Conservation (phyloP, 1,140 invertebrate species). For the Meteorus sp. region DNA sequence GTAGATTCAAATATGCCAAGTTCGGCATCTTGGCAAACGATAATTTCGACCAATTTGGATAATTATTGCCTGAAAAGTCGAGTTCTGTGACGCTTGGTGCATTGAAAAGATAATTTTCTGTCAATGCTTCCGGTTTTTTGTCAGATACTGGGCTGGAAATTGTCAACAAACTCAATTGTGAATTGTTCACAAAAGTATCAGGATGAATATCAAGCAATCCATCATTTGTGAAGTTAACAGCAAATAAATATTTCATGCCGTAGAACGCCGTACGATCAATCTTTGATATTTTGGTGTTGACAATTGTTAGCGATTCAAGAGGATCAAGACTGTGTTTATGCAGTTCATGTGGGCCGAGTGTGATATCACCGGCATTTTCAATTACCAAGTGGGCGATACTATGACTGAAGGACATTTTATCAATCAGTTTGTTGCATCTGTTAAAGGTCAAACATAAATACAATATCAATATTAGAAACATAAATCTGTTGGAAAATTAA, state of each 20-base stretch:
- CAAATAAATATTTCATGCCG: constrained; percentile 65
- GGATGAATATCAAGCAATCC: constrained; percentile 65
- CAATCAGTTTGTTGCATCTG: constrained; percentile 49
- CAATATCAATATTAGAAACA: background rate
- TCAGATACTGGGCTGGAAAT: constrained; percentile 57
- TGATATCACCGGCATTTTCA: constrained; percentile 42
- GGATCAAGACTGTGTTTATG: constrained; percentile 46
- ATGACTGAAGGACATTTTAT: constrained; percentile 45
- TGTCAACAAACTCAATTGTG: constrained; percentile 66
- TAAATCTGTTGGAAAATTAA: constrained; percentile 34
- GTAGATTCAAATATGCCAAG: constrained; percentile 67
- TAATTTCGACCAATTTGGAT: constrained; percentile 62
- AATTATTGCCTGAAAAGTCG: constrained; percentile 67
- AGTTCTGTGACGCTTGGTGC: constrained; percentile 68
- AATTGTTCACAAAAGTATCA: constrained; percentile 68
- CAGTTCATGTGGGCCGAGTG: constrained; percentile 45
- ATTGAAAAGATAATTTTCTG: constrained; percentile 64
- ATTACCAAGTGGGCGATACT: constrained; percentile 47
- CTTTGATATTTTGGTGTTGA: constrained; percentile 46
- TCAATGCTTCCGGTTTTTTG: constrained; percentile 48
- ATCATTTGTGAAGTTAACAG: constrained; percentile 69
- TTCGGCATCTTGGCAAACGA: constrained; percentile 65
- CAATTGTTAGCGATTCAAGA: constrained; percentile 51
- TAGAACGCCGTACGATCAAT: constrained; percentile 64
- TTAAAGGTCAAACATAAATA: background rate